phyloP scores from a whole-genome alignment of 2,113 vertebrate species.

The Clarias gariepinus region DNA sequence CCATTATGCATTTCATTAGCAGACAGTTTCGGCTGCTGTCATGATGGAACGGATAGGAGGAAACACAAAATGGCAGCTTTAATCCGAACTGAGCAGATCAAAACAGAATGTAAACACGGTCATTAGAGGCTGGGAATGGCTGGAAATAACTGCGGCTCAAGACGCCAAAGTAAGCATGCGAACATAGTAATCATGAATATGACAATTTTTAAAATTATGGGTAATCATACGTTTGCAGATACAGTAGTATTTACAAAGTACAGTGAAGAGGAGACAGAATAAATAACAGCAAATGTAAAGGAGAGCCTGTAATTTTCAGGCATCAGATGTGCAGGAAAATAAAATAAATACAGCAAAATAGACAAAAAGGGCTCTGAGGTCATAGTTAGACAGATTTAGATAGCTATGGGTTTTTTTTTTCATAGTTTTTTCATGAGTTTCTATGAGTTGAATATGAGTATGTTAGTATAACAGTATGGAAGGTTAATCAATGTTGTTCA shows the following conservation, averaged over 20 bases:
- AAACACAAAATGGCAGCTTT: slow-evolving; percentile 27
- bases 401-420: too few relatives aligned
- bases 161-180: too few relatives aligned
- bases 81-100: neutral
- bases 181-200: neutral
- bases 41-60: slow-evolving; percentile 57
- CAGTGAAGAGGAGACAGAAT: neutral
- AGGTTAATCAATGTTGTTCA: neutral
- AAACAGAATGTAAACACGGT: slow-evolving; percentile 33
- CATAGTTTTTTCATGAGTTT: too few relatives aligned
- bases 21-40: slow-evolving; percentile 54
- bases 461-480: neutral
- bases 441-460: neutral
- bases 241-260: neutral
- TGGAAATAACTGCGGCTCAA: neutral
- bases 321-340: neutral
- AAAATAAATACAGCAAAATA: neutral
- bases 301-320: neutral
- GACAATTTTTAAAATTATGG: neutral
- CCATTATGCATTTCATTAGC: slow-evolving; percentile 55
- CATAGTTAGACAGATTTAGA: neutral
- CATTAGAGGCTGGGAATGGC: slow-evolving; percentile 16
- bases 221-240: neutral
- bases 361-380: neutral
- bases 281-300: neutral